Base-by-base conservation (phyloP, 2,888 invertebrate species). In the Ichneumoninae sp. region DNA sequence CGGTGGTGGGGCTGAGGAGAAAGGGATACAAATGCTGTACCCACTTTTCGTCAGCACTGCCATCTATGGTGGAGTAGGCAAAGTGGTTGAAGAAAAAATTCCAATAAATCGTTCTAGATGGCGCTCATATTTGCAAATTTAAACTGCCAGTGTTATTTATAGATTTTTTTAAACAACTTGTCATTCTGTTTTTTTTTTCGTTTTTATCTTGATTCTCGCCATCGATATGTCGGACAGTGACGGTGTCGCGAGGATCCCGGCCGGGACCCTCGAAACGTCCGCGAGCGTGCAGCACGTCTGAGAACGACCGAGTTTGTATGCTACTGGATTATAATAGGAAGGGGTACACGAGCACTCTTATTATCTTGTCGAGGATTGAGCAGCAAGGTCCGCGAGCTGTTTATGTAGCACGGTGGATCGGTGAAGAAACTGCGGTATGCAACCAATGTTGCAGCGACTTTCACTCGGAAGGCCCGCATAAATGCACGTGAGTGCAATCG, bases 371-470 rank as follows among this genome's bases (percentile, higher is more conserved):
- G 50, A 75, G 60, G 44, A 77, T 69, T 16, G 44, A 78, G 66
- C 63, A 57, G 63, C 84, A 65, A 57, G 79, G 70, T 78, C 63
- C 36, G 83, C 74, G 77, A 76, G 66, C 73, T 13, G 30, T 63
- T 78, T 77, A 83, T 30, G 52, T 52, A 66, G 52, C 22, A 60
- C 40, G 78, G 78, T 86, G 89, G 89, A 90, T 90, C 90, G 90
- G 82, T 89, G 90, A 91, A 90, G 90, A 90, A 91, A 91, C 91
- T 86, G 84, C 89, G 91, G 91, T 91, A 91, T 91, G 91, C 90
- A 88, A 89, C 88, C 89, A 91, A 91, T 90, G 91, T 89, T 89
- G 88, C 81, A 81, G 88, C 86, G 87, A 91, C 92, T 92, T 92
- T 92, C 92, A 92, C 92, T 91, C 81, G 83, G 79, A 85, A 82